Percentiles rank a stretch among this genome's conserved stretches.
Conservation (phyloP, 2,113 vertebrate species). For the Brachypteracias leptosomus region DNA sequence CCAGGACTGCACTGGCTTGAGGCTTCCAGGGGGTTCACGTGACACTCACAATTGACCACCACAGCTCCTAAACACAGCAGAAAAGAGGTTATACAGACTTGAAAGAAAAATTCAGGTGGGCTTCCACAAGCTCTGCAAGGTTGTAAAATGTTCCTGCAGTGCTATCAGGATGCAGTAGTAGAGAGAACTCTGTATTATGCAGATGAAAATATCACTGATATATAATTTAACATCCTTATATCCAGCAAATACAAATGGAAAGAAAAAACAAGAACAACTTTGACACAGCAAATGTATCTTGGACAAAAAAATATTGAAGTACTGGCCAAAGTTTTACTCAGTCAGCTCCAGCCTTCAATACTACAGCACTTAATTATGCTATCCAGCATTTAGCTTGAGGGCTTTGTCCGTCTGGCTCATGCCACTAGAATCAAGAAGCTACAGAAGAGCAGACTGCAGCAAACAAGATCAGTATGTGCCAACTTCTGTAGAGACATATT, state of each 20-base stretch:
- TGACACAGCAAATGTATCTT: background rate
- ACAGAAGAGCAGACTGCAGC: slow-evolving; percentile 11
- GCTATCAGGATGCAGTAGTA: background rate
- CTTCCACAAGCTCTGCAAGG: background rate
- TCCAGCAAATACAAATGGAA: background rate
- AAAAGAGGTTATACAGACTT: background rate
- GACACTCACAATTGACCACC: background rate
- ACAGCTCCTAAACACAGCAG: background rate
- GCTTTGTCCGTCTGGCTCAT: slow-evolving; percentile 22
- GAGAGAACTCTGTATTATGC: background rate
- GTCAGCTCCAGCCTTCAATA: background rate
- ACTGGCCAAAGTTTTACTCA: background rate
- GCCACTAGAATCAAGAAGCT: slow-evolving; percentile 9
- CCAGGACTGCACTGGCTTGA: background rate
- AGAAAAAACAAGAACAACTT: background rate
- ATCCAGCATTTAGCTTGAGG: slow-evolving; percentile 12
- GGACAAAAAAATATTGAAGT: background rate
- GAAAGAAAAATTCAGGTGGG: background rate
- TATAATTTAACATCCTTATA: background rate
- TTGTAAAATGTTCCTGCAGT: background rate
- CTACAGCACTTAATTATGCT: slow-evolving; percentile 5
- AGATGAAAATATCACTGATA: background rate
- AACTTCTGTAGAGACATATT: background rate
- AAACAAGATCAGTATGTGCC: slow-evolving; percentile 34
- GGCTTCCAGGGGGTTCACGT: background rate